A percentile compares a stretch with the other conserved stretches of the same genome.
Evolutionary conservation across 35 echinoderm and acorn worm species (phyloP).

Genomic region (Amphiura filiformis): DNA sequence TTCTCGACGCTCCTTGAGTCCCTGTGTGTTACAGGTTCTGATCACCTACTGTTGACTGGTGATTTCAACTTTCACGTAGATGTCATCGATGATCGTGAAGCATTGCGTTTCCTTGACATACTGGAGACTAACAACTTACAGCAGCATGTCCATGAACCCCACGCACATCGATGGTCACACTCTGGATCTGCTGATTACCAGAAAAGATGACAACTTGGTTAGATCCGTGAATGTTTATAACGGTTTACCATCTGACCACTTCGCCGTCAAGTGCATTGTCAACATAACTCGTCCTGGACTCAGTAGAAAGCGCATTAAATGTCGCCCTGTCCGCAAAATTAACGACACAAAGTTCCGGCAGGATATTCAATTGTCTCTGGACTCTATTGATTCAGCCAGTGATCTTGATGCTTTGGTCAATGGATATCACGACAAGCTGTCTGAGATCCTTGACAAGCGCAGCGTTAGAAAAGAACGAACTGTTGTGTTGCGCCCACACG

Average conservation of each 20-base stretch:
- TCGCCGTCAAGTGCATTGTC: slow-evolving; percentile 3
- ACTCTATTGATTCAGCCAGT: background rate
- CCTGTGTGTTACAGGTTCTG: background rate
- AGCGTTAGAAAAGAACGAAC: background rate
- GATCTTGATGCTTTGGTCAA: background rate
- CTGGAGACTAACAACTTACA: slow-evolving; percentile 12
- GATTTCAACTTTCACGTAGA: slow-evolving; percentile 49
- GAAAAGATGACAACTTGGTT: background rate
- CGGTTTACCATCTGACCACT: slow-evolving; percentile 46
- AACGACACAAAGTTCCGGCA: background rate
- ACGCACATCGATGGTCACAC: slow-evolving; percentile 54
- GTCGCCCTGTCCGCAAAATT: background rate
- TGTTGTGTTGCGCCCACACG: slow-evolving; percentile 34
- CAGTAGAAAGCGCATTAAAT: background rate
- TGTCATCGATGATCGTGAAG: background rate
- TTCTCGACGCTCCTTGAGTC: background rate
- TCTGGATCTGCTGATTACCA: slow-evolving; percentile 39
- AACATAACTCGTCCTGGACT: slow-evolving; percentile 9
- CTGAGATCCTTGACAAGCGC: slow-evolving; percentile 14
- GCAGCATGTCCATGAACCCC: slow-evolving; percentile 41
- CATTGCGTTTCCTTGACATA: slow-evolving; percentile 10
- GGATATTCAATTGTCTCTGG: background rate
- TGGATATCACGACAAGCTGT: background rate
- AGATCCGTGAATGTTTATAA: background rate
- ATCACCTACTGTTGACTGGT: background rate